phyloP scores from a whole-genome alignment of 2,797 vertebrate species.

The Mionectes olivaceus region DNA sequence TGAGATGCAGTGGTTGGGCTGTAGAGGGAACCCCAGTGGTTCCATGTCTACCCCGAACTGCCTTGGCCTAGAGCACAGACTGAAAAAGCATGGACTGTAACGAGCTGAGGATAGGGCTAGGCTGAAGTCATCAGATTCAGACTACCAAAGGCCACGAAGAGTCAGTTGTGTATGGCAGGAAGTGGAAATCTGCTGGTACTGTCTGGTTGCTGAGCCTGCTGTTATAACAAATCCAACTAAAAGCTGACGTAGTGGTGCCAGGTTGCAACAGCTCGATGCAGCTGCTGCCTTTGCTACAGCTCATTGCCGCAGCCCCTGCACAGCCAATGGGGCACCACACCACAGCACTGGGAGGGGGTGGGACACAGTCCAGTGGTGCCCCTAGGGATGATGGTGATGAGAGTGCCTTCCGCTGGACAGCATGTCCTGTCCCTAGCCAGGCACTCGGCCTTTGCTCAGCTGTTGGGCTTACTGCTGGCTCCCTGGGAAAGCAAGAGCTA shows the following conservation, averaged over 20 bases:
- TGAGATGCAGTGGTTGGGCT: background rate
- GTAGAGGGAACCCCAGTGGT: accelerated
- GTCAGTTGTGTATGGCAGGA: background rate
- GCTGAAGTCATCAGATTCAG: background rate
- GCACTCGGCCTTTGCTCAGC: background rate
- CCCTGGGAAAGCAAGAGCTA: background rate
- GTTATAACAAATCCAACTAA: background rate
- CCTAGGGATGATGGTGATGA: background rate
- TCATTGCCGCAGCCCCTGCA: background rate
- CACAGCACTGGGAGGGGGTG: accelerated
- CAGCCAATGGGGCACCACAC: background rate
- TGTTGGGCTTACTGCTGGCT: background rate
- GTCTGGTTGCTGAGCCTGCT: background rate
- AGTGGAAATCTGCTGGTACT: background rate
- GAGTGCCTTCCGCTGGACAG: background rate
- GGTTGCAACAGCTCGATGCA: background rate
- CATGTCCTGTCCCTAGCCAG: accelerated
- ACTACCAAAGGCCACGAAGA: background rate
- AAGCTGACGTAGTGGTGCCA: background rate
- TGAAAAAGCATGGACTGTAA: background rate
- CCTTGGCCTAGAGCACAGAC: background rate
- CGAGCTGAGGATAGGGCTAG: background rate
- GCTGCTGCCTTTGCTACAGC: background rate
- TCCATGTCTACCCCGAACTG: background rate
- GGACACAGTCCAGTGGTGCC: background rate